Evolutionary conservation across 2,888 invertebrate genomes (phyloP), one percentile per base, ranked within the genome.

Genomic region (Drosophila sordidula): DNA sequence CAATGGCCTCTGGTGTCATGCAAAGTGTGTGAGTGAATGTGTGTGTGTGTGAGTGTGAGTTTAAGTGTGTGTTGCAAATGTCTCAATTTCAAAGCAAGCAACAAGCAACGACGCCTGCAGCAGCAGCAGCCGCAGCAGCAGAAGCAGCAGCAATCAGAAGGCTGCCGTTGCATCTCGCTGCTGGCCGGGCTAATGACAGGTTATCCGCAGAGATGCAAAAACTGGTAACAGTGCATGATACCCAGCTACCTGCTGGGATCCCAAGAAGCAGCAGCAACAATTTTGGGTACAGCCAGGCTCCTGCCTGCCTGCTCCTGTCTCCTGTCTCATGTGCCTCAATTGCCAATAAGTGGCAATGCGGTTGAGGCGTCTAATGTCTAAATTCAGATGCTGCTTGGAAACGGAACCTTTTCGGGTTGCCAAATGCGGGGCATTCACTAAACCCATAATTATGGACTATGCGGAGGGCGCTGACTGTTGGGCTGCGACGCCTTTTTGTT

Each of bases 191-290:
- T 85, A 85, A 85, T 85, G 89, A 85, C 85, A 85, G 85, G 85
- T 85, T 89, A 84, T 89, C 77, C 75, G 49, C 83, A 81, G 77
- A 87, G 75, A 87, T 87, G 85, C 85, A 81, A 85, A 88, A 76
- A 69, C 78, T 78, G 79, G 75, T 55, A 74, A 74, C 69, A 78
- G 70, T 61, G 83, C 85, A 78, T 73, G 89, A 82, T 86, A 80
- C 58, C 72, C 61, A 65, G 89, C 82, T 82, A 82, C 82, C 82
- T 82, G 82, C 82, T 86, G 82, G 76, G 83, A 76, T 68, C 75
- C 59, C 65, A 51, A 58, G 55, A 62, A 39, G 32, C 71, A 56
- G 39, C 50, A 14, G 29, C 41, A 26, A 59, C 45, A 69, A n/a
- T 66, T 9, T 18, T 32, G 32, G n/a, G 38, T 46, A 46, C 70